A percentile compares a stretch with the other conserved stretches of the same genome.
phyloP scores from a whole-genome alignment of 2,888 invertebrate species.

The Pherbina coryleti region DNA sequence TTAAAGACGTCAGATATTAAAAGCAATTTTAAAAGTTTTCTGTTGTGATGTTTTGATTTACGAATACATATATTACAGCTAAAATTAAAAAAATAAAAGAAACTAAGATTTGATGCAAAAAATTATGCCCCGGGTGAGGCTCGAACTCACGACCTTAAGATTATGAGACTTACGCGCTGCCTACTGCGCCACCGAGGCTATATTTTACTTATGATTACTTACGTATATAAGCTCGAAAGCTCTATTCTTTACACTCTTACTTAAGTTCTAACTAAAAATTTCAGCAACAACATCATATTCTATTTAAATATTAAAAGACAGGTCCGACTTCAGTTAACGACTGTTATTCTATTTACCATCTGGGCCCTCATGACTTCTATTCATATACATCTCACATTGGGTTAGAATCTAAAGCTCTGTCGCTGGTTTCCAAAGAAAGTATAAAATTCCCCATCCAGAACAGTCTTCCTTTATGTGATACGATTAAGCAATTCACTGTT shows the following conservation, averaged over 20 bases:
- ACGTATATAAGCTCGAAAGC: neutral
- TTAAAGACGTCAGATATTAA: no score
- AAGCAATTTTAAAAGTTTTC: no score
- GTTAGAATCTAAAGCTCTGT: no score
- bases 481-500: no score
- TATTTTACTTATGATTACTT: accelerated
- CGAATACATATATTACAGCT: no score
- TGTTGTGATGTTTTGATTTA: no score
- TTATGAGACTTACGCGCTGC: constrained; percentile 66
- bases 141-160: constrained; percentile 67
- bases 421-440: no score
- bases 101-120: constrained; percentile 45
- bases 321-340: no score
- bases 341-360: no score
- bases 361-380: neutral
- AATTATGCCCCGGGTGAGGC: constrained; percentile 63
- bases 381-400: neutral
- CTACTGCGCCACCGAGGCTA: constrained; percentile 65
- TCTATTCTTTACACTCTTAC: neutral
- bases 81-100: neutral
- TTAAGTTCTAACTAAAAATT: neutral
- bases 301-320: no score
- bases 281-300: neutral
- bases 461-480: no score
- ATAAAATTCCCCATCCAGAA: no score